Percentiles rank a stretch among this genome's conserved stretches.
Evolutionary conservation across 2,888 invertebrate species (phyloP).

Genomic region (Drosophila birchii): DNA sequence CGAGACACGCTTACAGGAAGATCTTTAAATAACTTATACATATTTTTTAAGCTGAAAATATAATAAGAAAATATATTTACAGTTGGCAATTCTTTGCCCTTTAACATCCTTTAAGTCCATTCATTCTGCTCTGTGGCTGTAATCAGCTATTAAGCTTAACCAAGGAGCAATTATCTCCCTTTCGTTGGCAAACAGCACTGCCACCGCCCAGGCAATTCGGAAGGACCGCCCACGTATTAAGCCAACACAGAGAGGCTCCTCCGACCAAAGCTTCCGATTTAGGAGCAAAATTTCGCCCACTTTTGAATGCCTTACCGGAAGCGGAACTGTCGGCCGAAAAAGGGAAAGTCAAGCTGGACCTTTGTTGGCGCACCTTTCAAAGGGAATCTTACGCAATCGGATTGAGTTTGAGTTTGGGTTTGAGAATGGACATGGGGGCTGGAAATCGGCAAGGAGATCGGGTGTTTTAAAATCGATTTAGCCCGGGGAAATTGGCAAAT

Average conservation of each 20-base stretch:
- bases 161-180: constrained; percentile 18
- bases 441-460: neutral
- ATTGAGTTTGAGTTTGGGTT: constrained; percentile 6
- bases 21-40: too few relatives aligned
- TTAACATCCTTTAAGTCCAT: neutral
- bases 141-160: constrained; percentile 13
- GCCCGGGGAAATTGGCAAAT: constrained; percentile 20
- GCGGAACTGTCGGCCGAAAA: constrained; percentile 22
- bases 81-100: too few relatives aligned
- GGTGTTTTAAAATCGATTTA: constrained; percentile 33
- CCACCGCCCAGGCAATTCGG: constrained; percentile 23
- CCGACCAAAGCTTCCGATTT: constrained; percentile 3
- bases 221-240: constrained; percentile 20
- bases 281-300: constrained; percentile 5
- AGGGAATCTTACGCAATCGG: neutral
- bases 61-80: neutral
- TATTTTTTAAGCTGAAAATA: neutral
- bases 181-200: constrained; percentile 12
- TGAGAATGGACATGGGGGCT: neutral
- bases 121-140: neutral
- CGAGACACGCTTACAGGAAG: too few relatives aligned
- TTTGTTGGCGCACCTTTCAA: constrained; percentile 6
- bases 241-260: neutral
- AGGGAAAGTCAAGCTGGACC: constrained; percentile 8
- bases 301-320: constrained; percentile 21